Conservation (phyloP, 2,888 invertebrate species). For the Adineta ricciae region DNA sequence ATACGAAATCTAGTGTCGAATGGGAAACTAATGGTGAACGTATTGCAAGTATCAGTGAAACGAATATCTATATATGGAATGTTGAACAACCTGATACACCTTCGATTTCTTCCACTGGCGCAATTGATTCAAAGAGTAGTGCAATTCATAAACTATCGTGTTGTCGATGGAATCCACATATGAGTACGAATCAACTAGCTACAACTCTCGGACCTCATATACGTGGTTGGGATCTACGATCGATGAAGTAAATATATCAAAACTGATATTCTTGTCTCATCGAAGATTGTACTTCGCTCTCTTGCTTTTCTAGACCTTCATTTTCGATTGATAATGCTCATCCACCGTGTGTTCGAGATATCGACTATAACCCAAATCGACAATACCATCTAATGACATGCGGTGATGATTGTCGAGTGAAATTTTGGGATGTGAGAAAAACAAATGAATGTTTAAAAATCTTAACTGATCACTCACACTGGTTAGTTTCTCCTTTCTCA, state of each 20-base stretch:
- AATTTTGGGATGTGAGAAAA: conserved; percentile 89
- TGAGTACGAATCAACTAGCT: conserved; percentile 71
- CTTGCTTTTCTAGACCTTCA: conserved; percentile 54
- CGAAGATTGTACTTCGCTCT: neutral
- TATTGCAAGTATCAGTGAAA: neutral
- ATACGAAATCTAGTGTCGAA: neutral
- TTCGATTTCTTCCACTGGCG: neutral
- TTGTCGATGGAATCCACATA: conserved; percentile 91
- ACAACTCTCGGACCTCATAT: conserved; percentile 74
- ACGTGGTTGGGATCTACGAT: conserved; percentile 74
- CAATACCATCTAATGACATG: conserved; percentile 84
- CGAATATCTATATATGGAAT: conserved; percentile 11
- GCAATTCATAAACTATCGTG: conserved; percentile 68
- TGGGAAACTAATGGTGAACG: conserved; percentile 19
- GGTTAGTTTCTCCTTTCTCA: conserved; percentile 49
- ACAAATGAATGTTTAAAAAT: conserved; percentile 61
- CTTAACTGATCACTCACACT: conserved; percentile 53
- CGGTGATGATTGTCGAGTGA: conserved; percentile 85
- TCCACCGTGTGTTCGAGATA: conserved; percentile 71
- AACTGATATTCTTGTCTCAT: neutral
- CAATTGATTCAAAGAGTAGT: conserved; percentile 57
- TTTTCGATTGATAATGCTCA: conserved; percentile 80
- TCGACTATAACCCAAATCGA: conserved; percentile 95
- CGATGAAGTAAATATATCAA: conserved; percentile 55
- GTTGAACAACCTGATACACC: neutral